Conservation (phyloP, 2,797 vertebrate species). For the Octomys mimax region DNA sequence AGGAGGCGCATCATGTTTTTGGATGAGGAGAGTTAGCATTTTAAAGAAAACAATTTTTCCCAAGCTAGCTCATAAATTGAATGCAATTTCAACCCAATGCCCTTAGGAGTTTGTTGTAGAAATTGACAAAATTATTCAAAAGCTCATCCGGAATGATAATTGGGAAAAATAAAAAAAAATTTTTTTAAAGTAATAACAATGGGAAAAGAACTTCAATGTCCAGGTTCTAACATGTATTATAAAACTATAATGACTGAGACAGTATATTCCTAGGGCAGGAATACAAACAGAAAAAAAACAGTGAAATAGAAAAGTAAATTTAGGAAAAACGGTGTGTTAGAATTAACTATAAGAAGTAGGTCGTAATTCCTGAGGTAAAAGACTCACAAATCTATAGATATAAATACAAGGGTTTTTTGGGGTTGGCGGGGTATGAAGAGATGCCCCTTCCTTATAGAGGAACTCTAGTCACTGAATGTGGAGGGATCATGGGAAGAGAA, state of each 20-base stretch:
- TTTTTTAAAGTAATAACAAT: slow-evolving; percentile 62
- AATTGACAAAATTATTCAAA: slow-evolving; percentile 78
- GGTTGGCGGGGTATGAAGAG: background rate
- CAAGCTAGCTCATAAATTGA: slow-evolving; percentile 71
- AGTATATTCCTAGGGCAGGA: background rate
- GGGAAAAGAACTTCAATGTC: slow-evolving; percentile 51
- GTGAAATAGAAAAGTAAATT: slow-evolving; percentile 50
- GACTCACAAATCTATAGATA: slow-evolving; percentile 34
- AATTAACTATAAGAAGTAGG: slow-evolving; percentile 51
- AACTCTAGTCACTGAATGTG: background rate
- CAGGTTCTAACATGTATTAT: slow-evolving; percentile 54
- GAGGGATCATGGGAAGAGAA: slow-evolving; percentile 24
- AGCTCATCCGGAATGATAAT: slow-evolving; percentile 77
- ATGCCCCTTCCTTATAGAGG: background rate
- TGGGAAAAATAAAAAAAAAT: slow-evolving; percentile 38
- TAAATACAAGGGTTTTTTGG: slow-evolving; percentile 50
- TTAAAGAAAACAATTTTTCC: slow-evolving; percentile 74
- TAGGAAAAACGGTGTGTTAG: slow-evolving; percentile 32
- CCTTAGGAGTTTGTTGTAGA: slow-evolving; percentile 71
- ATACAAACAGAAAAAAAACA: background rate
- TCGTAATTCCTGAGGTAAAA: slow-evolving; percentile 49
- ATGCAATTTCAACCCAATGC: slow-evolving; percentile 69
- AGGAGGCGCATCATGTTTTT: slow-evolving; percentile 39
- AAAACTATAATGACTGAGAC: slow-evolving; percentile 63
- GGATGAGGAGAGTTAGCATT: slow-evolving; percentile 63